A percentile compares a stretch with the other conserved stretches of the same genome.
Evolutionary conservation across 2,888 invertebrate genomes (phyloP).

Genomic region (Dolichopus griseipennis): DNA sequence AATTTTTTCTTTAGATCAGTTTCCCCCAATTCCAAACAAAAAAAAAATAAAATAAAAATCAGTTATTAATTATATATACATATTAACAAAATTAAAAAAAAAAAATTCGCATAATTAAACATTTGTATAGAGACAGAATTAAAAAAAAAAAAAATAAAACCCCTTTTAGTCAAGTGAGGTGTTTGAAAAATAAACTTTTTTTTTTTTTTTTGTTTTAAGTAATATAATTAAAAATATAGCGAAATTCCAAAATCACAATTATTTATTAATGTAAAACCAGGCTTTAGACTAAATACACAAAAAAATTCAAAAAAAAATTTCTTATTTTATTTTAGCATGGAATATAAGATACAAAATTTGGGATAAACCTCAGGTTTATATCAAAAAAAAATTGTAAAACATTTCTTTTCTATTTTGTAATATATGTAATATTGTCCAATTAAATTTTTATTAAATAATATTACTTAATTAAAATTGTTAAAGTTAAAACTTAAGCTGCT

Average conservation of each 20-base stretch:
- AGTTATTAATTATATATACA: no score
- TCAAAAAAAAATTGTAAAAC: no score
- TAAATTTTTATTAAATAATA: no score
- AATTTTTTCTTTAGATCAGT: background rate
- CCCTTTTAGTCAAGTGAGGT: background rate
- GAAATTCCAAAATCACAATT: background rate
- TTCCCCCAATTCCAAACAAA: background rate
- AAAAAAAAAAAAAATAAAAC: background rate
- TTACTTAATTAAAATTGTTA: no score
- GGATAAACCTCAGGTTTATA: no score
- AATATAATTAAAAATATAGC: background rate
- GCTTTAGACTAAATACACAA: background rate
- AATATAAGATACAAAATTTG: background rate
- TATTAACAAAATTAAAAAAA: no score
- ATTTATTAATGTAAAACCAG: background rate
- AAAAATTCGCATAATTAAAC: no score
- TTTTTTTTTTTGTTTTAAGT: no score
- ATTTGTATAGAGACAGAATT: no score
- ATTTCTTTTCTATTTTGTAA: no score
- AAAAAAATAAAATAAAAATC: background rate
- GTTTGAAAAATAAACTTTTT: background rate
- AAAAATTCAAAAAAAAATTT: background rate
- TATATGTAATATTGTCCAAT: no score
- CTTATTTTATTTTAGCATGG: background rate
- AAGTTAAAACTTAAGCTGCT: no score